Conservation (phyloP, 1,140 invertebrate species). For the Aphelenchoides besseyi region DNA sequence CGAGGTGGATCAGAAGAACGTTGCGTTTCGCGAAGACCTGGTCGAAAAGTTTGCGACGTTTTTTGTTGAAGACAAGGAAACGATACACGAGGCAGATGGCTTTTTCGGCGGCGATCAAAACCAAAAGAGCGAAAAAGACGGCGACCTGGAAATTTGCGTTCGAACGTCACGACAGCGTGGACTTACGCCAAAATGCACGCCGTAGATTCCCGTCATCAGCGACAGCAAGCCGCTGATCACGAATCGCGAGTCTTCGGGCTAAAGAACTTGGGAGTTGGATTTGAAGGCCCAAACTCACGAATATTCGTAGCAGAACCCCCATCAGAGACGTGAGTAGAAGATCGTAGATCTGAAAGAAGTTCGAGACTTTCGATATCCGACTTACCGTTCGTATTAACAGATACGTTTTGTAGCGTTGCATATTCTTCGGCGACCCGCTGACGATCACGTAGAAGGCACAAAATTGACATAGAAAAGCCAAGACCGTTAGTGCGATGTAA, state of each 20-base stretch:
- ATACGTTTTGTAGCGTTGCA: no score
- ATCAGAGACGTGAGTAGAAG: neutral
- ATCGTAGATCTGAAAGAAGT: neutral
- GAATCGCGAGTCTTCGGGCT: no score
- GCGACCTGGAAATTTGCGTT: neutral
- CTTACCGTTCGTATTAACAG: neutral
- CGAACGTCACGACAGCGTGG: no score
- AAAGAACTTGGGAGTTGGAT: no score
- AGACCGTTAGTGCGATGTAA: no score
- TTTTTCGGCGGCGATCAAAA: neutral
- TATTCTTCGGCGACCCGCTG: no score
- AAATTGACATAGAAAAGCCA: no score
- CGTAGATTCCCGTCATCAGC: neutral
- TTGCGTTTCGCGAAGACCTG: neutral
- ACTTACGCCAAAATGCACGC: neutral
- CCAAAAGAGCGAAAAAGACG: neutral
- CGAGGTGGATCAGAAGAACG: neutral
- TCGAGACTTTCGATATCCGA: neutral
- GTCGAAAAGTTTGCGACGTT: neutral
- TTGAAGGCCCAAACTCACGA: neutral
- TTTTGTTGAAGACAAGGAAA: neutral
- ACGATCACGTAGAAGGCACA: no score
- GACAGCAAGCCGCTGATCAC: neutral
- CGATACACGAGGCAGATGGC: neutral
- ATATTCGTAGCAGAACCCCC: neutral